Evolutionary conservation across 2,113 vertebrate species (phyloP).

Genomic region (Chrysemys picta): DNA sequence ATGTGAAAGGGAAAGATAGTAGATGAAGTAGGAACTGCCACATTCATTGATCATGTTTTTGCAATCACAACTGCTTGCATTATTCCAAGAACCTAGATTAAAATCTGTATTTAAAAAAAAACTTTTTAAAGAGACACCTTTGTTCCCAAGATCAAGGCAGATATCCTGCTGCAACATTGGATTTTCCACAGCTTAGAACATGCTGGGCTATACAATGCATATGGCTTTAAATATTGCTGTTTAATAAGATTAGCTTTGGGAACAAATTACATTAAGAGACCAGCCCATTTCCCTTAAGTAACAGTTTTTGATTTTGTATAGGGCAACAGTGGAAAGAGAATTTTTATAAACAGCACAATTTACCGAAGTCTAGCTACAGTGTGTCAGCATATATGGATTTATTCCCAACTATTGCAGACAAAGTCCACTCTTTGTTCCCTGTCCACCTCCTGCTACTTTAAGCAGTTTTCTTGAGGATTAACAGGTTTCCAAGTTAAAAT

Average conservation of each 20-base stretch:
- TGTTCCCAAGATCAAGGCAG: neutral
- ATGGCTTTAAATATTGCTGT: neutral
- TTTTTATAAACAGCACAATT: neutral
- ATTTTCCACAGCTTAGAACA: neutral
- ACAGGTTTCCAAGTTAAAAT: conserved; percentile 15
- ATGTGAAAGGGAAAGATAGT: neutral
- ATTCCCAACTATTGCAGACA: neutral
- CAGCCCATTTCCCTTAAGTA: neutral
- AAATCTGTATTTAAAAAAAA: neutral
- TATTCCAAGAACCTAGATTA: neutral
- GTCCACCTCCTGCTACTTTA: neutral
- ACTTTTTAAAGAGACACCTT: too few species aligned
- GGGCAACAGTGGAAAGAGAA: neutral
- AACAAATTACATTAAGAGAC: neutral
- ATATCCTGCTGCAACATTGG: neutral
- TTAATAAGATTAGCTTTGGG: neutral
- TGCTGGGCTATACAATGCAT: neutral
- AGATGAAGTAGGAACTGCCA: neutral
- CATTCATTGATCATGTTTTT: neutral
- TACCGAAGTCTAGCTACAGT: neutral
- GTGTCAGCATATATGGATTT: conserved; percentile 13
- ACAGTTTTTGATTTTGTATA: neutral
- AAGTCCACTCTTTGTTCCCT: conserved; percentile 14
- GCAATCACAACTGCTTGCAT: neutral
- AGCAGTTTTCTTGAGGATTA: conserved; percentile 19